Evolutionary conservation across 2,113 vertebrate species (phyloP).

Genomic region (Microtus ochrogaster): DNA sequence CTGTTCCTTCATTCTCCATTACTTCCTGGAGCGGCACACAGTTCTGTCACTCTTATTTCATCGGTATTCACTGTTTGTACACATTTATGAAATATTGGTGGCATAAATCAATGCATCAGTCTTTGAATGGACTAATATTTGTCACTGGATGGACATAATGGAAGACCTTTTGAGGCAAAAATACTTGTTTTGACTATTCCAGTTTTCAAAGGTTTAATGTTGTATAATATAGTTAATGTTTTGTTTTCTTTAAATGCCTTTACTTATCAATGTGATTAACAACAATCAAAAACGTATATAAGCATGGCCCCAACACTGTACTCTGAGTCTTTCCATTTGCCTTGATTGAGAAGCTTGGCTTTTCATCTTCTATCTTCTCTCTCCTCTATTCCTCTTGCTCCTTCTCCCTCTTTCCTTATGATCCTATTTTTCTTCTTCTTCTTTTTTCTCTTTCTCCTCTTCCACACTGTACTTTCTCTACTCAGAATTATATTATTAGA

Average conservation of each 20-base stretch:
- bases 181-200: constrained; percentile 5
- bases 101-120: background rate
- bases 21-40: background rate
- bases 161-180: background rate
- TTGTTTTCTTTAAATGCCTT: constrained; percentile 5
- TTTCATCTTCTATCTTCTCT: background rate
- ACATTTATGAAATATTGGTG: background rate
- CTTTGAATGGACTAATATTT: background rate
- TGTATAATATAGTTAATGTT: background rate
- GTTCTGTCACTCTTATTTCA: background rate
- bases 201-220: background rate
- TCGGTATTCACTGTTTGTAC: background rate
- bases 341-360: background rate
- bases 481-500: background rate
- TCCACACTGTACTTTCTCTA: background rate
- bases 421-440: background rate
- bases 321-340: background rate
- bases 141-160: background rate
- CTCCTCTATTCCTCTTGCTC: accelerated
- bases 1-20: background rate
- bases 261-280: background rate
- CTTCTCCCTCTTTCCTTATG: background rate
- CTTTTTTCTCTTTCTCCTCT: background rate
- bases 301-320: background rate
- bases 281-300: background rate